Percentiles rank a stretch among this genome's conserved stretches.
Evolutionary conservation across 2,888 invertebrate species (phyloP).

Genomic region (Diaprepes abbreviatus): DNA sequence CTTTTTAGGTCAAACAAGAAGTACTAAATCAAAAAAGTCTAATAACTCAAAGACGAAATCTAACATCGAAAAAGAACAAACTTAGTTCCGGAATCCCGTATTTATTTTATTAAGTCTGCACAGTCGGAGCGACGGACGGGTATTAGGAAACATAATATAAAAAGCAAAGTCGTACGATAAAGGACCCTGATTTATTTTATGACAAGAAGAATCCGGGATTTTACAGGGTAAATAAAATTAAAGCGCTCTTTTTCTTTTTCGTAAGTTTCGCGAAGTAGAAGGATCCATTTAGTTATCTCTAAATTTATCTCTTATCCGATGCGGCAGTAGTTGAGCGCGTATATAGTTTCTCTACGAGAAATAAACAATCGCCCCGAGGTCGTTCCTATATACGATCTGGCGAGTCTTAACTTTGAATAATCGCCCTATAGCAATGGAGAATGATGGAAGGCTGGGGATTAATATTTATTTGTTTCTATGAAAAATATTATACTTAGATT

Average conservation of each 20-base stretch:
- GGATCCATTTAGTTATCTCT: constrained; percentile 57
- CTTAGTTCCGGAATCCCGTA: constrained; percentile 45
- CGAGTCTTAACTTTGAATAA: too few species aligned
- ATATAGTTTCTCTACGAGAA: constrained; percentile 40
- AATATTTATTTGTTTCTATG: too few species aligned
- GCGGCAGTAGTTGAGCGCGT: constrained; percentile 28
- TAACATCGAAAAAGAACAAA: constrained; percentile 34
- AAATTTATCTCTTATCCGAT: constrained; percentile 50
- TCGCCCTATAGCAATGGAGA: too few species aligned
- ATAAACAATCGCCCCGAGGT: constrained; percentile 36
- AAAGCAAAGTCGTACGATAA: constrained; percentile 48
- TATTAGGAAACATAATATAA: constrained; percentile 49
- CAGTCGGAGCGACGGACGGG: constrained; percentile 43
- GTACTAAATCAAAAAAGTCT: constrained; percentile 40
- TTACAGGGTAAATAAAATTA: constrained; percentile 51
- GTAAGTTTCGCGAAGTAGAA: constrained; percentile 51
- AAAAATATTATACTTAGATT: too few species aligned
- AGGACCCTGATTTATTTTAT: constrained; percentile 50
- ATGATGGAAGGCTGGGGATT: too few species aligned
- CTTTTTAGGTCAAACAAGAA: constrained; percentile 30
- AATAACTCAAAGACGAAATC: constrained; percentile 38
- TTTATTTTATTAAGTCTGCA: constrained; percentile 48
- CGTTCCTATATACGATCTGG: too few species aligned
- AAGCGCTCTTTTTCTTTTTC: constrained; percentile 44
- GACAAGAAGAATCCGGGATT: constrained; percentile 48